Evolutionary conservation across 2,888 invertebrate genomes (phyloP).

Genomic region (Eledona agricola): DNA sequence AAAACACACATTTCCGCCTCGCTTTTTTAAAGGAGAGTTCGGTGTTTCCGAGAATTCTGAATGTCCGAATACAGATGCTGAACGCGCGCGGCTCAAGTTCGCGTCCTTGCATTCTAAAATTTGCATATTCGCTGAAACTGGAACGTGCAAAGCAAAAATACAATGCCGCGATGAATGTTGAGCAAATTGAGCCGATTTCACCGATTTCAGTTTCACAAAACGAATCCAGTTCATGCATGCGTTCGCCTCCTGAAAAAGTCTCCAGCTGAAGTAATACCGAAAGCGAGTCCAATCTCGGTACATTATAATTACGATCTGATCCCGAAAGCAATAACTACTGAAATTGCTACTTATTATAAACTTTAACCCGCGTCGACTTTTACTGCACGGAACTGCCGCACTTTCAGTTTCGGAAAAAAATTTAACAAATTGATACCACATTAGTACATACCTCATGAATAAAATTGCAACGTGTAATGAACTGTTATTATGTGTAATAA

Average conservation of each 20-base stretch:
- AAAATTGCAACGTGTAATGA: constrained; percentile 17
- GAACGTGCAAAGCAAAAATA: constrained; percentile 18
- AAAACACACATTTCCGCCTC: constrained; percentile 5
- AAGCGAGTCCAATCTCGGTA: constrained; percentile 3
- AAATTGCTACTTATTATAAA: constrained; percentile 18
- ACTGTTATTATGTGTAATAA: constrained; percentile 16
- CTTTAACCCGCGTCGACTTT: constrained; percentile 22
- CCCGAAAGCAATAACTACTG: constrained; percentile 3
- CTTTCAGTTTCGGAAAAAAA: constrained; percentile 12
- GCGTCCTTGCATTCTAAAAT: constrained; percentile 31
- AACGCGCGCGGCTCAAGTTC: constrained; percentile 27
- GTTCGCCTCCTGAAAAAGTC: not conserved
- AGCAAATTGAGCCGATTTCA: constrained; percentile 19
- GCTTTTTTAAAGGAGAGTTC: constrained; percentile 1
- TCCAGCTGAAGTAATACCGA: not conserved
- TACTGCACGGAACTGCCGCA: not conserved
- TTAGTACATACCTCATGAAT: constrained; percentile 14
- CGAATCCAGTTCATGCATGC: constrained; percentile 4
- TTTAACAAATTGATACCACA: constrained; percentile 14
- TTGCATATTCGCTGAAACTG: constrained; percentile 18
- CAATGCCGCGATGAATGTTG: constrained; percentile 5
- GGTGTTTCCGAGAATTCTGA: too few species aligned
- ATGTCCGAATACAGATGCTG: too few species aligned
- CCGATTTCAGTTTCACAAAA: constrained; percentile 17
- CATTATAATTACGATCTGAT: constrained; percentile 3